Evolutionary conservation across 1,140 invertebrate species (phyloP).

Genomic region (Lepidurus apus): DNA sequence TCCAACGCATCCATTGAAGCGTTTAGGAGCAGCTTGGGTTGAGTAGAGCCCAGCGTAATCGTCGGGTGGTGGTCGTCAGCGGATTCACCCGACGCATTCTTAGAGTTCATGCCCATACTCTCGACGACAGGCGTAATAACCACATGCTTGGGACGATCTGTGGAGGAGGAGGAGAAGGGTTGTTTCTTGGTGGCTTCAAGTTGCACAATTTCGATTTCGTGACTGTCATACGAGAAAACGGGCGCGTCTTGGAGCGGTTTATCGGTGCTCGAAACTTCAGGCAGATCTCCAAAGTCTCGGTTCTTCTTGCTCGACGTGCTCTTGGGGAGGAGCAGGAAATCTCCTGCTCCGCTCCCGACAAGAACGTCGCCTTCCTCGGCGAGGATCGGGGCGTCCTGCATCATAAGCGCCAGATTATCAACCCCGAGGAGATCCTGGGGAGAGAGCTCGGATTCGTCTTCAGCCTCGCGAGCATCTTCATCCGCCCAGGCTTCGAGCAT

Average conservation of each 20-base stretch:
- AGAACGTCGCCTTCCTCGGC: background rate
- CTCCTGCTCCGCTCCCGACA: background rate
- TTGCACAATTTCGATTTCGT: constrained; percentile 49
- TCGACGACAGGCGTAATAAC: background rate
- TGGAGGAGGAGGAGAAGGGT: background rate
- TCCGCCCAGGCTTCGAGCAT: constrained; percentile 27
- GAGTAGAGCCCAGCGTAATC: background rate
- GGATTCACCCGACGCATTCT: background rate
- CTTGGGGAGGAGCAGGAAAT: background rate
- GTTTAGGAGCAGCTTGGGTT: background rate
- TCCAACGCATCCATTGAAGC: background rate
- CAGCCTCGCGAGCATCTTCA: constrained; percentile 1
- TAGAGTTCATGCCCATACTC: background rate
- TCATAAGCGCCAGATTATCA: background rate
- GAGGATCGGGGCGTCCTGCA: background rate
- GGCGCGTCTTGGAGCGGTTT: constrained; percentile 34
- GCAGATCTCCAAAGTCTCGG: background rate
- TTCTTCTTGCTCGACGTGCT: background rate
- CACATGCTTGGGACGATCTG: background rate
- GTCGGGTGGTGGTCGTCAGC: background rate
- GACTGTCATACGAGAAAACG: constrained; percentile 41
- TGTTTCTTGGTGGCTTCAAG: constrained; percentile 38
- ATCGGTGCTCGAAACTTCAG: background rate
- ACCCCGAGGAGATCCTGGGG: background rate
- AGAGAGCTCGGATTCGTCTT: background rate